A percentile compares a stretch with the other conserved stretches of the same genome.
Conservation (phyloP, 2,113 vertebrate genomes). For the Albula goreensis region DNA sequence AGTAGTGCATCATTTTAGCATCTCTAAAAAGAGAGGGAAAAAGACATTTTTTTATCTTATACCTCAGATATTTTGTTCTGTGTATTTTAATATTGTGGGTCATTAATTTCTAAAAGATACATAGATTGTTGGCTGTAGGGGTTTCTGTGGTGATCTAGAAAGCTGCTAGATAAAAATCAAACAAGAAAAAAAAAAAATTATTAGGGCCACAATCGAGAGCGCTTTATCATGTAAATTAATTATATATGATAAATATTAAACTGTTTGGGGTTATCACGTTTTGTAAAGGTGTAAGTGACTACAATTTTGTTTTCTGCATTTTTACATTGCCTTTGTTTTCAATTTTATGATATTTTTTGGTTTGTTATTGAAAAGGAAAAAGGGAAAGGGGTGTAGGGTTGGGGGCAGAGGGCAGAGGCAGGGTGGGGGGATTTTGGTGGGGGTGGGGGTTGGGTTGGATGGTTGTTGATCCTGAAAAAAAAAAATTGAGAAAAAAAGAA, state of each 20-base stretch:
- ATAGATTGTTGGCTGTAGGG: conserved; percentile 92
- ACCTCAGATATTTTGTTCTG: conserved; percentile 99
- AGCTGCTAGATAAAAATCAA: conserved; percentile 80
- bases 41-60: conserved; percentile 93
- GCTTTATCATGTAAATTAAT: conserved; percentile 87
- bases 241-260: conserved; percentile 85
- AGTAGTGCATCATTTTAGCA: conserved; percentile 93
- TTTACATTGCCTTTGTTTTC: conserved; percentile 75
- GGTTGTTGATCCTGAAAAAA: conserved; percentile 53
- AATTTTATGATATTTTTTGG: conserved; percentile 29
- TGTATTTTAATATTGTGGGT: conserved; percentile 99
- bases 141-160: conserved; percentile 89
- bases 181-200: conserved; percentile 59
- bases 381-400: conserved; percentile 17
- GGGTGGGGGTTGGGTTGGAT: conserved; percentile 52
- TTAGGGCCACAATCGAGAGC: conserved; percentile 83
- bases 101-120: conserved; percentile 93
- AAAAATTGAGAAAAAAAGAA: neutral
- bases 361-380: conserved; percentile 26
- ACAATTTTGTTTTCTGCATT: conserved; percentile 76
- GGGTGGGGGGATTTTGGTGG: conserved; percentile 33
- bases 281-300: conserved; percentile 88
- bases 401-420: conserved; percentile 2
- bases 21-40: conserved; percentile 83
- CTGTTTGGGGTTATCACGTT: conserved; percentile 82